These are phyloP conservation scores for Matsumyia berberina DNA, from an alignment of 2,888 invertebrate species.

Conservation along the genomic window DNA sequence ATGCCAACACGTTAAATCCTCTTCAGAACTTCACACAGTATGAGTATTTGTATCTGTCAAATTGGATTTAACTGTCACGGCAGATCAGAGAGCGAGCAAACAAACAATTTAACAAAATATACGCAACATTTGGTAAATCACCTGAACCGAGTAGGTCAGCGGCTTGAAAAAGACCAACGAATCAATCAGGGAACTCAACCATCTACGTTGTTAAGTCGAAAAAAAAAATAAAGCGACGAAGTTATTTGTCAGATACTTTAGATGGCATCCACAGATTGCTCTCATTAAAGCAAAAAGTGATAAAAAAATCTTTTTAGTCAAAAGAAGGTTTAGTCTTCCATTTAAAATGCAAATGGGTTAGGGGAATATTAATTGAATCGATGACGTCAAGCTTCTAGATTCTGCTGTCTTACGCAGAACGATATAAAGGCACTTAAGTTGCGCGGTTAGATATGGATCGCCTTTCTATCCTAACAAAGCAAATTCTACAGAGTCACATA, in stretches of 20 bases:
- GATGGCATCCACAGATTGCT: constrained; percentile 18
- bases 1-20: constrained; percentile 2
- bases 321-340: background rate
- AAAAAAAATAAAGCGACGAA: background rate
- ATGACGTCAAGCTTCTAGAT: constrained; percentile 7
- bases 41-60: background rate
- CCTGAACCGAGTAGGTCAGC: constrained; percentile 26
- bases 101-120: constrained; percentile 2
- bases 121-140: background rate
- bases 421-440: too few species aligned
- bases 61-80: constrained; percentile 29
- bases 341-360: constrained; percentile 17
- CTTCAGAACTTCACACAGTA: background rate
- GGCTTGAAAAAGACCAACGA: constrained; percentile 13
- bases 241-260: background rate
- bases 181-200: constrained; percentile 12
- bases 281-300: constrained; percentile 5
- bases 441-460: too few species aligned
- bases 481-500: too few species aligned
- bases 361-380: background rate
- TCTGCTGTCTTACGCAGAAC: background rate
- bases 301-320: background rate
- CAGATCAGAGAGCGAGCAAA: constrained; percentile 9
- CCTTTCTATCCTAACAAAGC: too few species aligned
- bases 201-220: background rate